Evolutionary conservation across 2,888 invertebrate species (phyloP), one percentile per base, ranked within the genome.

Genomic region (Tetragnatha montana): DNA sequence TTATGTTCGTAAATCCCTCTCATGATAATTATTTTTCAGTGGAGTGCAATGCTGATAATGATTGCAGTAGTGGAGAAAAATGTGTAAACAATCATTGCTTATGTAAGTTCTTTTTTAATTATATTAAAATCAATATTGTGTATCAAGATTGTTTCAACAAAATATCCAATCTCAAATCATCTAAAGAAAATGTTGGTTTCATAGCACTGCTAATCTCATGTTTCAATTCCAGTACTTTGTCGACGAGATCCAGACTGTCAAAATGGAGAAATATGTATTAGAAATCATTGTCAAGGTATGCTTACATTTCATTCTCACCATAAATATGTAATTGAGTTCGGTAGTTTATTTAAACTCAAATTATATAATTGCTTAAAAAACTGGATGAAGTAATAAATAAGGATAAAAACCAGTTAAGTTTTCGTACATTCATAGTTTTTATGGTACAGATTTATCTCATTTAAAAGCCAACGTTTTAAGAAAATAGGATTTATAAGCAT

Each of bases 1-100:
- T 1, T 78, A 78, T 78, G n/a, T n/a, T 2, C n/a, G 0, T 51
- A n/a, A 19, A 70, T 19, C n/a, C 71, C 7, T 68, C n/a, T 35
- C 19, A n/a, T 80, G 8, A 69, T 35, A 47, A 22, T 35, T 7
- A 10, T n/a, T 81, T 81, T 84, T 50, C 97, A n/a, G 96, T 96
- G 51, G 97, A 97, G 94, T 98, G 98, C 93, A 94, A 95, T 91
- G 94, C 95, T 74, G 96, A 97, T 92, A 94, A 95, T 88, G 97
- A 97, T 93, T 98, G 98, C 93, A 97, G 97, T 7, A 93, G 94
- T 60, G 92, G 92, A 21, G 92, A 92, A 87, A 91, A 91, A 68
- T 92, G 92, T 84, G 91, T 91, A 17, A 91, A 89, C 74, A 91
- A 91, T 51, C 91, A 88, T 84, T 92, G 92, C 81, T 89, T 92